Conservation (phyloP, 2,888 invertebrate species). For the Scaptomyza polygonia region DNA sequence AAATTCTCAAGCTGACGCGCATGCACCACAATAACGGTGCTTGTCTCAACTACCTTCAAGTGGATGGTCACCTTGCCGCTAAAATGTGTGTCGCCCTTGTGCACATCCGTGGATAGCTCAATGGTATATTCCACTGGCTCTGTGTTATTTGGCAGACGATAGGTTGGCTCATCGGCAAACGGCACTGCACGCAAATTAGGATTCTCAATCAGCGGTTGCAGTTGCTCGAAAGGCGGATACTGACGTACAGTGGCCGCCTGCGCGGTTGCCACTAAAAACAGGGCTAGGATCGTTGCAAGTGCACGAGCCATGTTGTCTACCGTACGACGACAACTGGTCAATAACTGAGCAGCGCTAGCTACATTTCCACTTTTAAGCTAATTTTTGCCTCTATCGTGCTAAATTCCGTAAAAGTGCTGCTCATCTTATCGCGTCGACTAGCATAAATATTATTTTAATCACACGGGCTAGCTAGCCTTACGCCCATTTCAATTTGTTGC, state of each 20-base stretch:
- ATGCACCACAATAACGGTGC: slow-evolving; percentile 71
- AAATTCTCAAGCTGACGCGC: slow-evolving; percentile 59
- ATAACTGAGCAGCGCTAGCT: slow-evolving; percentile 45
- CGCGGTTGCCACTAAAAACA: slow-evolving; percentile 42
- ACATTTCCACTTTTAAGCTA: slow-evolving; percentile 52
- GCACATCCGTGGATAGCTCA: slow-evolving; percentile 72
- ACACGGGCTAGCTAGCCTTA: background rate
- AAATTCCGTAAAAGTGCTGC: background rate
- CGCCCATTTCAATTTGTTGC: slow-evolving; percentile 9
- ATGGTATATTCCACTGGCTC: slow-evolving; percentile 85
- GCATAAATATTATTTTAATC: slow-evolving; percentile 64
- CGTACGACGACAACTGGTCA: slow-evolving; percentile 49
- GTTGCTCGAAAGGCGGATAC: slow-evolving; percentile 59
- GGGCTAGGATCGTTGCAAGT: slow-evolving; percentile 39
- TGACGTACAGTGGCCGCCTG: slow-evolving; percentile 57
- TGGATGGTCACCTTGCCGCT: slow-evolving; percentile 70
- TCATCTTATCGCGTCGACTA: slow-evolving; percentile 41
- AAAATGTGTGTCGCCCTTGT: slow-evolving; percentile 67
- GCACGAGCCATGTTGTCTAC: slow-evolving; percentile 62
- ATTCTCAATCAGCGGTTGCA: slow-evolving; percentile 42
- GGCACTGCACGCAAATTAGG: slow-evolving; percentile 46
- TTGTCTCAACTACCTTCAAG: slow-evolving; percentile 53
- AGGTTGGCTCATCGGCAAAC: slow-evolving; percentile 70
- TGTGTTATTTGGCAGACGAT: slow-evolving; percentile 86
- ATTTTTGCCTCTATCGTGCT: slow-evolving; percentile 1